Evolutionary conservation across 2,888 invertebrate species (phyloP), one percentile per base, ranked within the genome.

Genomic region (Xanthorhoe designata): DNA sequence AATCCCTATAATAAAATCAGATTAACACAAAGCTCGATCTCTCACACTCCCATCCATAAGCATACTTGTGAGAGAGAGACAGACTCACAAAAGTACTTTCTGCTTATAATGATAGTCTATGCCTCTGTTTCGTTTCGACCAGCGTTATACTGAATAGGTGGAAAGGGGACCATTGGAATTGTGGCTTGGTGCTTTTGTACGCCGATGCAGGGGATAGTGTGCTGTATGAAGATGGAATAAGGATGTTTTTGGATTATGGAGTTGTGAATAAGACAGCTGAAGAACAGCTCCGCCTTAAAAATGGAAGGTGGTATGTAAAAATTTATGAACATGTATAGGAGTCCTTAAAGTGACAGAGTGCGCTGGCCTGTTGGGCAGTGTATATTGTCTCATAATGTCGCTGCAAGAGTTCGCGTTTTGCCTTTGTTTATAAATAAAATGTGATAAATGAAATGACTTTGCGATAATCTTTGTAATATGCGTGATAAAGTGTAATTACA

Each of bases 241-340:
- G 68, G 79, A 68, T 76, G 17, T 70, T 42, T 73, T 78, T 74
- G 79, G 76, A 29, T 45, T 75, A 68, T 42, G 1, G 1, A 0
- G 0, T 67, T 66, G 58, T 66, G 71, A 77, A 76, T 80, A 82
- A 84, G 87, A 83, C 81, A 80, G 84, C 78, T 81, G 84, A 90
- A 90, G 85, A 89, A 87, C 90, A 92, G 91, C 92, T 91, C 93
- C 93, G 92, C 93, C 93, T 93, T 92, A 93, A 93, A 93, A 93
- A 92, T 93, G 92, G 93, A 92, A 93, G 93, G 92, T 93, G 92
- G 93, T 92, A 92, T 93, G 92, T 93, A 93, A 93, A 93, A 93
- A 93, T 93, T 93, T 89, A 93, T 93, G 92, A 92, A 93, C 92
- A 92, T 91, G 91, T 92, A 92, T 93, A 91, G 91, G 85, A 92